Conservation (phyloP, 2,797 vertebrate genomes). For the Arctocebus calabarensis region DNA sequence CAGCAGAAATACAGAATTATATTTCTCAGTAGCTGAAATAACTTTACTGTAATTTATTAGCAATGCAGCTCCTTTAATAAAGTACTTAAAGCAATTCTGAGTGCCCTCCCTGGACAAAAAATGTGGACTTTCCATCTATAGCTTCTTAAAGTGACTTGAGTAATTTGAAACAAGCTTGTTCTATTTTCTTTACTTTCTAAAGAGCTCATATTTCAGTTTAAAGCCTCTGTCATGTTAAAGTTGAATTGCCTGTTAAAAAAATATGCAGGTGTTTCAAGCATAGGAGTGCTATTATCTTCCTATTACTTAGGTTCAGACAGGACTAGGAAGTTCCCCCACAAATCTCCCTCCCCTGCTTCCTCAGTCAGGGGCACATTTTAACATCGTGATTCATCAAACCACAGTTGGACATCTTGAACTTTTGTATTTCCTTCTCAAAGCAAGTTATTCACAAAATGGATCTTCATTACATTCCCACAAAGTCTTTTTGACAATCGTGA, state of each 20-base stretch:
- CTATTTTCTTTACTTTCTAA: background rate
- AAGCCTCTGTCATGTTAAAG: background rate
- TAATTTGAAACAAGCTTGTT: conserved; percentile 38
- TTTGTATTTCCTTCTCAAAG: conserved; percentile 6
- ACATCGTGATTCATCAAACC: conserved; percentile 57
- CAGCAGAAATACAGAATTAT: background rate
- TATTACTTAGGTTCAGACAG: background rate
- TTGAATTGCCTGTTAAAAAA: background rate
- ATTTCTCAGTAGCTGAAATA: background rate
- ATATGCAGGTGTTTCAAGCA: conserved; percentile 48
- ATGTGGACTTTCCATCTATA: conserved; percentile 8
- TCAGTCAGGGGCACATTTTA: background rate
- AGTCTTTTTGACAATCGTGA: background rate
- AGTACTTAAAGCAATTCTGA: background rate
- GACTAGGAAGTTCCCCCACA: background rate
- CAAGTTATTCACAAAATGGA: conserved; percentile 64
- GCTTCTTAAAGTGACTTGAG: conserved; percentile 39
- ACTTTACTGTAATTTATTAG: background rate
- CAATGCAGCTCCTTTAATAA: background rate
- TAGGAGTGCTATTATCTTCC: background rate
- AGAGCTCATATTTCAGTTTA: conserved; percentile 34
- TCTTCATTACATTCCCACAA: conserved; percentile 21
- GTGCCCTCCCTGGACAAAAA: background rate
- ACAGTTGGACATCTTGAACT: conserved; percentile 40
- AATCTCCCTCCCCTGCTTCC: background rate